phyloP scores from a whole-genome alignment of 2,113 vertebrate species.

The Puma concolor region DNA sequence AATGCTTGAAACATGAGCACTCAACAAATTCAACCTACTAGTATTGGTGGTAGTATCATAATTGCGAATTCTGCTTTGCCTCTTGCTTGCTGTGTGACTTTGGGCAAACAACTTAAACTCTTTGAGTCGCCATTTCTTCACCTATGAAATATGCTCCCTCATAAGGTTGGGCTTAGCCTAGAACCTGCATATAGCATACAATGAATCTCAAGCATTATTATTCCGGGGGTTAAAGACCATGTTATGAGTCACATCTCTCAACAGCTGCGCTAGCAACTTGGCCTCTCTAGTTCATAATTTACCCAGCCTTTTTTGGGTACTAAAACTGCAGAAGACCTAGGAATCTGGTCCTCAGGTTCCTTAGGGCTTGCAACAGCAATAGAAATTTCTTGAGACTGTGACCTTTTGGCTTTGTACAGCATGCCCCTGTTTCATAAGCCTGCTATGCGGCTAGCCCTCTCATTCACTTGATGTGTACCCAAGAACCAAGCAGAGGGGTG shows the following conservation, averaged over 20 bases:
- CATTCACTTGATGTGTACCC: not conserved
- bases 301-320: not conserved
- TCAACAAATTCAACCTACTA: not conserved
- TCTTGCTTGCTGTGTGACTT: constrained; percentile 34
- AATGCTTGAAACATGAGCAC: not conserved
- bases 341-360: not conserved
- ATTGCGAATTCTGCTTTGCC: constrained; percentile 6
- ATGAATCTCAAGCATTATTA: not conserved
- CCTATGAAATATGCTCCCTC: not conserved
- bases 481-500: not conserved
- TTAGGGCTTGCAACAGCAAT: not conserved
- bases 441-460: not conserved
- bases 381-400: not conserved
- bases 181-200: not conserved
- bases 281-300: not conserved
- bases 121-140: not conserved
- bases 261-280: not conserved
- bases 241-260: not conserved
- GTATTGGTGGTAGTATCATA: not conserved
- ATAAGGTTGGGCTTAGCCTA: not conserved
- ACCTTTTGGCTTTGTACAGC: not conserved
- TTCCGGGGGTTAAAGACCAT: not conserved
- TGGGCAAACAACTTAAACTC: not conserved
- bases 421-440: not conserved
- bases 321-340: not conserved